Percentiles rank a stretch among this genome's conserved stretches.
Evolutionary conservation across 2,797 vertebrate species (phyloP).

Genomic region (Etheostoma nigrum): DNA sequence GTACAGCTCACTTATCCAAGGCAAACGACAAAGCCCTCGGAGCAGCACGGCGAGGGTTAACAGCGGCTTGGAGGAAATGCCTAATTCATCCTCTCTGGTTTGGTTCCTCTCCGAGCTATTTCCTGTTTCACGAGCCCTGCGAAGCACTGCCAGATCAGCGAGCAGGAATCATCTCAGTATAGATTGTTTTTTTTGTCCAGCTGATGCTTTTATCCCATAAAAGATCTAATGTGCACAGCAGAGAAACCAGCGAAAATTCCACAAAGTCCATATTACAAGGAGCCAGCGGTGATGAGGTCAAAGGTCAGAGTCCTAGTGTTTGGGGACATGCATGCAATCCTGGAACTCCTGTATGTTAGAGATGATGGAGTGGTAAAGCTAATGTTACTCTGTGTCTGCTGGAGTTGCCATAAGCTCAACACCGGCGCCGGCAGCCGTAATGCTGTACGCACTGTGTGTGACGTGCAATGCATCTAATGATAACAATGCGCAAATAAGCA

Average conservation of each 20-base stretch:
- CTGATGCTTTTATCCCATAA: conserved; percentile 46
- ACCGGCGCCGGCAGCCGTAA: too few species aligned
- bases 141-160: conserved; percentile 62
- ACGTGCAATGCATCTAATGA: too few species aligned
- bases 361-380: neutral
- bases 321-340: neutral
- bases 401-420: too few species aligned
- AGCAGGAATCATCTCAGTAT: conserved; percentile 72
- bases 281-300: conserved; percentile 36
- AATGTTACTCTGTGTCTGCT: too few species aligned
- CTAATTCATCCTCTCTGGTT: conserved; percentile 75
- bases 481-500: too few species aligned
- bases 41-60: conserved; percentile 66
- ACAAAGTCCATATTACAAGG: conserved; percentile 11
- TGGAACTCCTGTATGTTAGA: neutral
- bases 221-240: conserved; percentile 29
- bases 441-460: too few species aligned
- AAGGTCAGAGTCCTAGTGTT: conserved; percentile 33
- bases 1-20: neutral
- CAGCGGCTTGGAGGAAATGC: conserved; percentile 72
- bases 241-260: conserved; percentile 27
- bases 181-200: conserved; percentile 22
- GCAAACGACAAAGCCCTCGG: neutral
- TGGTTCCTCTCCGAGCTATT: conserved; percentile 70
- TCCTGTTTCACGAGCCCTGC: conserved; percentile 74